Evolutionary conservation across 2,113 vertebrate genomes (phyloP).

Genomic region (Electrona antarctica): DNA sequence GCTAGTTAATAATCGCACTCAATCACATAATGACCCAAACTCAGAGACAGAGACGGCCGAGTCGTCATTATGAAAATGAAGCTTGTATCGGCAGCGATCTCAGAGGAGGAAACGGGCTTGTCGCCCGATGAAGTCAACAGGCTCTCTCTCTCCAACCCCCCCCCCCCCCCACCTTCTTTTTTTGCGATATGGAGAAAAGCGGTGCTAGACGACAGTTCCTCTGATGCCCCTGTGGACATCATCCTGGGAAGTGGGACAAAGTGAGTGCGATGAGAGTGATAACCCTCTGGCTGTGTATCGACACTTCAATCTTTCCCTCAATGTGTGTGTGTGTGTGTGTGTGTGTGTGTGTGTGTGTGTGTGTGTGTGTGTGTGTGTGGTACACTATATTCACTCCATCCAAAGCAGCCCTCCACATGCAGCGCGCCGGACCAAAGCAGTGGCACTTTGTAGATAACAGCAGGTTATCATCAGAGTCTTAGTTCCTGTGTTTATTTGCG

Average conservation of each 20-base stretch:
- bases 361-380: conserved; percentile 3
- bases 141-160: not conserved
- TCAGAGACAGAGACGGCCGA: conserved; percentile 23
- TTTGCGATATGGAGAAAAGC: too few species aligned
- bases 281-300: too few species aligned
- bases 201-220: not conserved
- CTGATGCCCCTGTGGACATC: not conserved
- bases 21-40: conserved; percentile 72
- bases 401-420: too few species aligned
- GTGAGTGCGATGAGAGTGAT: not conserved
- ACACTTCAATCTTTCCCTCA: too few species aligned
- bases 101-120: conserved; percentile 17
- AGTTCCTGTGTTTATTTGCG: not conserved
- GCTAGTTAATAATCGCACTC: conserved; percentile 73
- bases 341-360: not conserved
- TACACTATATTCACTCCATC: too few species aligned
- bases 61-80: conserved; percentile 65
- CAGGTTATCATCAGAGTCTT: too few species aligned
- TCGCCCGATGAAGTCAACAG: not conserved
- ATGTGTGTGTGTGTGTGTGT: not conserved
- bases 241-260: not conserved
- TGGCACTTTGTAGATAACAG: too few species aligned
- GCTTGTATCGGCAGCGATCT: conserved; percentile 57
- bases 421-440: too few species aligned
- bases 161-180: too few species aligned